A percentile compares a stretch with the other conserved stretches of the same genome.
Conservation (phyloP, 2,888 invertebrate genomes). For the Microctonus hyperodae region DNA sequence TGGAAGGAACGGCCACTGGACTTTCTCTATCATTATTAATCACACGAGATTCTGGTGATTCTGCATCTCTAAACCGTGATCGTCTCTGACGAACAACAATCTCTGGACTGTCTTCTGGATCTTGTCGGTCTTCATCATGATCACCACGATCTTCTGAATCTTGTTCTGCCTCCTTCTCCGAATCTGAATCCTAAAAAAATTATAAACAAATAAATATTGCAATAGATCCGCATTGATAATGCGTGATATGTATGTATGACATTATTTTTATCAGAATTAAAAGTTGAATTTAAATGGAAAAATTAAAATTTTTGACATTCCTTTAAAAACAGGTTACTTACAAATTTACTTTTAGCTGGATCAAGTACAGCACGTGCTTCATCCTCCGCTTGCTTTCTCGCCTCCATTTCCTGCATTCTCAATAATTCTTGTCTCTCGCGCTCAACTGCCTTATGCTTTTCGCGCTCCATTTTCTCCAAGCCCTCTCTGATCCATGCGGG, state of each 20-base stretch:
- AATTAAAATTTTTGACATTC: too few relatives aligned
- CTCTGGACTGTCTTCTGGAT: conserved; percentile 55
- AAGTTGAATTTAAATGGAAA: too few relatives aligned
- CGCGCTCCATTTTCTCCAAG: conserved; percentile 96
- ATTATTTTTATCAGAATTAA: too few relatives aligned
- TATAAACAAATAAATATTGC: conserved; percentile 4
- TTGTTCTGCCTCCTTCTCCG: conserved; percentile 60
- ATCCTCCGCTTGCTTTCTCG: conserved; percentile 66
- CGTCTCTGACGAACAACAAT: conserved; percentile 55
- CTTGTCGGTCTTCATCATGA: conserved; percentile 48
- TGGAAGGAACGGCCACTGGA: conserved; percentile 42
- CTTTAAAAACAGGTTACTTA: conserved; percentile 54
- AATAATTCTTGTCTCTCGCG: conserved; percentile 74
- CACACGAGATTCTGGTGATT: conserved; percentile 54
- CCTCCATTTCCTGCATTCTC: conserved; percentile 68
- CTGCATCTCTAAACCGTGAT: conserved; percentile 61
- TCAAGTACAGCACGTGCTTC: conserved; percentile 63
- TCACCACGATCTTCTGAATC: conserved; percentile 46
- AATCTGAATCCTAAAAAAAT: conserved; percentile 62
- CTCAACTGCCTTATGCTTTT: conserved; percentile 87
- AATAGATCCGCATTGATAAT: too few relatives aligned
- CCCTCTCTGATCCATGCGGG: conserved; percentile 99
- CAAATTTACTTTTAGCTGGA: conserved; percentile 69
- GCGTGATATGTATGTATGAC: too few relatives aligned
- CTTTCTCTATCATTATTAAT: conserved; percentile 46